A percentile compares a stretch with the other conserved stretches of the same genome.
Evolutionary conservation across 2,888 invertebrate species (phyloP).

Genomic region (Acrobasis repandana): DNA sequence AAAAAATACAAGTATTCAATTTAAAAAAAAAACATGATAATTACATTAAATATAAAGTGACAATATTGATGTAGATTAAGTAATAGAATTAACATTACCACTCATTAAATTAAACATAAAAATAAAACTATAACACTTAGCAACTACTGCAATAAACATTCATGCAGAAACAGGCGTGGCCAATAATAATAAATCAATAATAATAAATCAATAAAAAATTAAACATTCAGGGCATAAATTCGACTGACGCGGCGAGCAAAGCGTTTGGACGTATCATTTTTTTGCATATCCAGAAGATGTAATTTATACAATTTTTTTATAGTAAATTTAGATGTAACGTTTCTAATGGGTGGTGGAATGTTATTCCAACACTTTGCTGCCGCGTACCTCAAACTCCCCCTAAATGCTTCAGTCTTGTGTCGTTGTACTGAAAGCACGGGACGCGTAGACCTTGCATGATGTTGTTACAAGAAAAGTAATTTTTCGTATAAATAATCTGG

Average conservation of each 20-base stretch:
- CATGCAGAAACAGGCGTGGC: background rate
- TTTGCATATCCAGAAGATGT: background rate
- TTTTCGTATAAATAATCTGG: background rate
- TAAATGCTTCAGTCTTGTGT: background rate
- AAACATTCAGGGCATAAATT: background rate
- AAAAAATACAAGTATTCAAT: too few relatives aligned
- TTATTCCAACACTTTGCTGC: background rate
- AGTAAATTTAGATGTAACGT: background rate
- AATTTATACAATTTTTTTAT: background rate
- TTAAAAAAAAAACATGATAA: too few relatives aligned
- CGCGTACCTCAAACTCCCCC: background rate
- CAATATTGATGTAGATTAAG: too few relatives aligned
- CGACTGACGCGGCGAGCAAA: background rate
- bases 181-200: too few relatives aligned
- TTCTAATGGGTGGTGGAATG: background rate
- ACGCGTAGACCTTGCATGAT: background rate
- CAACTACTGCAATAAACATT: too few relatives aligned
- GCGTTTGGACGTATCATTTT: background rate
- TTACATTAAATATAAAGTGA: too few relatives aligned
- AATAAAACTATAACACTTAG: too few relatives aligned
- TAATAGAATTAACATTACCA: too few relatives aligned
- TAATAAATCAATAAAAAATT: too few relatives aligned
- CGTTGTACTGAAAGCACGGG: background rate
- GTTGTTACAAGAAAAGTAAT: background rate
- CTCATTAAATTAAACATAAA: too few relatives aligned